Evolutionary conservation across 2,113 vertebrate species (phyloP), one percentile per base, ranked within the genome.

Genomic region (Puffinus mauretanicus): DNA sequence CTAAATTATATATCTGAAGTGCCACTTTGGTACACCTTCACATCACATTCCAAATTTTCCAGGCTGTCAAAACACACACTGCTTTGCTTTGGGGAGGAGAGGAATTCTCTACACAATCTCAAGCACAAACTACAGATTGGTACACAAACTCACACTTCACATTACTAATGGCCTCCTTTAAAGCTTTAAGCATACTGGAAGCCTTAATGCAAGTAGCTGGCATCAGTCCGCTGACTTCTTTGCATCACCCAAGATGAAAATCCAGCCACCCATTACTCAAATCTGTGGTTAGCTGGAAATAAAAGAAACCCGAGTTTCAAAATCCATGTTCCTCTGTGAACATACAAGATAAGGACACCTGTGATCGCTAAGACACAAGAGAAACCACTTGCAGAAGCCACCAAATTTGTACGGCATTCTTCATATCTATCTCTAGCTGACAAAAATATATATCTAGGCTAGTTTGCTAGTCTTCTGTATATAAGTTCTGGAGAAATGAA

Each of bases 331-430:
- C 52, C 9, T 75, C 58, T 61, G 12, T 81, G 32, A 95, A 67
- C 7, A 60, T 24, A 64, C 13, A 72, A 67, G 52, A 89, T 85
- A 95, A 90, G n/a, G 57, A 79, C 34, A 82, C 26, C 51, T 78
- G 16, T 38, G 32, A 84, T 79, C 55, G 26, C 34, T 57, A 36
- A 83, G 58, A 58, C 38, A 49, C 26, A 71, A 86, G 65, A 88
- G 49, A 88, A 95, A 60, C 9, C 55, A 81, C 82, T 77, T 83
- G 69, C 12, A 86, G 88, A 95, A 92, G 47, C 52, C 70, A 91
- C 21, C 57, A 87, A 76, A 82, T 84, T 71, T 69, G 10, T n/a
- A 82, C 6, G 11, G 10, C 13, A 72, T 82, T 87, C 61, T 67
- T 55, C 57, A 87, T 36, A 55, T 38, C 51, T 65, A 4, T 29